Evolutionary conservation across 2,888 invertebrate genomes (phyloP).

Genomic region (Heteropelma amictum): DNA sequence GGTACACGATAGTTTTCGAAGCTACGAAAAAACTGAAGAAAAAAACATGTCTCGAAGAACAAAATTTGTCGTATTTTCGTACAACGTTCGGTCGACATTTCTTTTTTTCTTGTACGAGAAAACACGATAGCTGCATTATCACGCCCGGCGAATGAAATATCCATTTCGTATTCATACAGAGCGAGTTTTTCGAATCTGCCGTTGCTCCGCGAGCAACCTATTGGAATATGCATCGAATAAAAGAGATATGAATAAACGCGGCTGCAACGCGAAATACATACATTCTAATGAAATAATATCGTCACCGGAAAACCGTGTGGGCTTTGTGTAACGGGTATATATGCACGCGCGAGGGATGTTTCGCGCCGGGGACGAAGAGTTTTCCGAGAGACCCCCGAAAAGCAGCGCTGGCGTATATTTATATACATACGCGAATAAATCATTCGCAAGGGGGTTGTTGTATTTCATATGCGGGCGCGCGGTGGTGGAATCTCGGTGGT

Average conservation of each 20-base stretch:
- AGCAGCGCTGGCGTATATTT: slow-evolving; percentile 37
- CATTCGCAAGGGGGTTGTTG: slow-evolving; percentile 53
- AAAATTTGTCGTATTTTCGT: too few species aligned
- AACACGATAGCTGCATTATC: too few species aligned
- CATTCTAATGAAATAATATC: slow-evolving; percentile 55
- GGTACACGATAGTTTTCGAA: too few species aligned
- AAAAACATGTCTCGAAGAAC: too few species aligned
- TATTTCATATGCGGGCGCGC: slow-evolving; percentile 51
- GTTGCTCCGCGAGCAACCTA: not conserved
- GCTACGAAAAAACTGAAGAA: not conserved
- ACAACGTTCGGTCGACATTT: too few species aligned
- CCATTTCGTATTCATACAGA: slow-evolving; percentile 23
- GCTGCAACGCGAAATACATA: slow-evolving; percentile 34
- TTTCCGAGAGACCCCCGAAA: slow-evolving; percentile 28
- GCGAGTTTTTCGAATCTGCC: not conserved
- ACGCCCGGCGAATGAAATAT: slow-evolving; percentile 13
- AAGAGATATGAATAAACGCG: slow-evolving; percentile 47
- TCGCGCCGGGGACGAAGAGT: slow-evolving; percentile 9
- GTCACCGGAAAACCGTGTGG: slow-evolving; percentile 44
- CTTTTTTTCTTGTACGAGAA: too few species aligned
- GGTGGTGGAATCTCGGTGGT: slow-evolving; percentile 51
- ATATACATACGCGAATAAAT: too few species aligned
- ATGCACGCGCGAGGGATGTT: slow-evolving; percentile 21
- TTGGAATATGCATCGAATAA: slow-evolving; percentile 47
- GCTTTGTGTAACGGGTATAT: too few species aligned